Evolutionary conservation across 2,797 vertebrate genomes (phyloP).

Genomic region (Phataginus tricuspis): DNA sequence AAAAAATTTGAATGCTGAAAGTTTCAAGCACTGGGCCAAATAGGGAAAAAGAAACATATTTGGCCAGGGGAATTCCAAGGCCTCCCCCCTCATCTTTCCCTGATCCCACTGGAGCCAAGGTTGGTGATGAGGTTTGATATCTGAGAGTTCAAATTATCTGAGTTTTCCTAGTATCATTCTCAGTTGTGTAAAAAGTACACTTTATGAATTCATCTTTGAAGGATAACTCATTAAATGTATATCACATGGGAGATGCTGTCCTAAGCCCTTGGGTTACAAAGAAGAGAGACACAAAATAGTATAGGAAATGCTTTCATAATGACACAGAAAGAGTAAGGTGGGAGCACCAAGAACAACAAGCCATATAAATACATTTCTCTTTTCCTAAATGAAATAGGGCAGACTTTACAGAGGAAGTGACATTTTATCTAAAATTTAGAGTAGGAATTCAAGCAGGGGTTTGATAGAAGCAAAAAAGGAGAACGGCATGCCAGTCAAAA

Average conservation of each 20-base stretch:
- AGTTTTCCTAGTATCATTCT: background rate
- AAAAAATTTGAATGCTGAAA: background rate
- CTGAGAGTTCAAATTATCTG: background rate
- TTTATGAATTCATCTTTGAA: background rate
- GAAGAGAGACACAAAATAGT: background rate
- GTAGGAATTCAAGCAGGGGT: background rate
- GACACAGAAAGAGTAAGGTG: background rate
- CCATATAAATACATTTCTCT: background rate
- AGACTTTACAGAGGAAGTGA: background rate
- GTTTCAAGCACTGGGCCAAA: background rate
- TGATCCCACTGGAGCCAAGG: background rate
- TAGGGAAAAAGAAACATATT: background rate
- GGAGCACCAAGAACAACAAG: background rate
- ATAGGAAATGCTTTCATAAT: background rate
- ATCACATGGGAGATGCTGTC: background rate
- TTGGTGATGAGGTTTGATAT: background rate
- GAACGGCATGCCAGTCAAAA: background rate
- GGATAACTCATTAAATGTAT: background rate
- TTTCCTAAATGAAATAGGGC: background rate
- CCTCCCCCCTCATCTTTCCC: background rate
- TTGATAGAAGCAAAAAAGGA: background rate
- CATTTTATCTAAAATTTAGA: background rate
- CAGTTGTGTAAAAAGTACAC: background rate
- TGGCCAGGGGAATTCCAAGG: background rate
- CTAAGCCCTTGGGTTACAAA: background rate